Conservation (phyloP, 2,113 vertebrate genomes). For the Chascanopsetta lugubris region DNA sequence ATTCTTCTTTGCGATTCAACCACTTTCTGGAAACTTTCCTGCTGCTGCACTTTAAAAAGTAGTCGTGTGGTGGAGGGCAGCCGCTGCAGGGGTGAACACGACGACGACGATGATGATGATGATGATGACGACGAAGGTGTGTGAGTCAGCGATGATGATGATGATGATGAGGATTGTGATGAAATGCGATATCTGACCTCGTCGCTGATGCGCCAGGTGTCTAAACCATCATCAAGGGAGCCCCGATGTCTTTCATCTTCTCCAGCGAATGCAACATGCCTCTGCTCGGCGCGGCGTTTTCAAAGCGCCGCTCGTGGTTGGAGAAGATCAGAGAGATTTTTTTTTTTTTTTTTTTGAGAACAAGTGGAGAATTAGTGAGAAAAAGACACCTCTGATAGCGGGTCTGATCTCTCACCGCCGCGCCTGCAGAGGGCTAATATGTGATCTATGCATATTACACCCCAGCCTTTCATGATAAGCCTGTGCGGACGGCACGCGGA, state of each 20-base stretch:
- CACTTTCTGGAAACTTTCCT: too few species aligned
- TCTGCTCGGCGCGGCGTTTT: not conserved
- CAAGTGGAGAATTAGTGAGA: constrained; percentile 11
- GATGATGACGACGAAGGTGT: too few species aligned
- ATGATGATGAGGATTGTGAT: constrained; percentile 13
- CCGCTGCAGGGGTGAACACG: too few species aligned
- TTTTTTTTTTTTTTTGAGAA: too few species aligned
- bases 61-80: too few species aligned
- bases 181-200: constrained; percentile 12
- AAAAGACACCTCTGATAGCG: constrained; percentile 21
- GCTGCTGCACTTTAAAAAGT: too few species aligned
- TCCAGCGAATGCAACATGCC: constrained; percentile 12
- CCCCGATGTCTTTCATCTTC: constrained; percentile 15
- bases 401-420: constrained; percentile 18
- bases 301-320: not conserved
- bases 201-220: constrained; percentile 1
- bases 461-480: not conserved
- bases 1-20: too few species aligned
- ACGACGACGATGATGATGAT: too few species aligned
- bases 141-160: not conserved
- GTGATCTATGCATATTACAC: constrained; percentile 29
- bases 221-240: constrained; percentile 6
- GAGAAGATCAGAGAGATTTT: constrained; percentile 25
- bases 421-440: constrained; percentile 24
- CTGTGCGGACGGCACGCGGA: constrained; percentile 9